Percentiles rank a stretch among this genome's conserved stretches.
phyloP scores from a whole-genome alignment of 2,888 invertebrate genomes.

The Coenonympha arcania region DNA sequence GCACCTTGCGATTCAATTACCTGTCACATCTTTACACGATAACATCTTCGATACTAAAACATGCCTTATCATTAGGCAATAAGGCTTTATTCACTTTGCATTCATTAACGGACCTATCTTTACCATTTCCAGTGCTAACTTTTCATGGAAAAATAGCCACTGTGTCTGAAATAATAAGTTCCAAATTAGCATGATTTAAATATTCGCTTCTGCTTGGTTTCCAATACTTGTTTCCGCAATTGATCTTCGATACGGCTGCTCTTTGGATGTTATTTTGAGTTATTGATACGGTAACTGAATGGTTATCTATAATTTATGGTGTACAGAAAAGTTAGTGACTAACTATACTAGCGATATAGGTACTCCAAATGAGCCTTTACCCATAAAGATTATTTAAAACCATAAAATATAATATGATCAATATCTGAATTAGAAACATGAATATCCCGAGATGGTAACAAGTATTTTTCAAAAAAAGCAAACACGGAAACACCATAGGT shows the following conservation, averaged over 20 bases:
- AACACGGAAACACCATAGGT: too few species aligned
- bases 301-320: too few species aligned
- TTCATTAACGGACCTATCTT: not conserved
- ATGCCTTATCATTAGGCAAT: not conserved
- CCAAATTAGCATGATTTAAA: not conserved
- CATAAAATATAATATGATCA: too few species aligned
- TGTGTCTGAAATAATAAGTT: not conserved
- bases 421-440: too few species aligned
- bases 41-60: not conserved
- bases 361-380: too few species aligned
- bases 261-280: conserved; percentile 2
- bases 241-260: conserved; percentile 1
- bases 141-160: not conserved
- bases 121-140: not conserved
- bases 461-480: too few species aligned
- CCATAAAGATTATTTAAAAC: too few species aligned
- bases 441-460: too few species aligned
- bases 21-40: not conserved
- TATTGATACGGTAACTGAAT: not conserved
- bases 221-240: conserved; percentile 3
- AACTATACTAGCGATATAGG: too few species aligned
- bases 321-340: too few species aligned
- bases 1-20: conserved; percentile 15
- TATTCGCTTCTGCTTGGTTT: not conserved
- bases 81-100: not conserved